These are phyloP conservation scores for Pyrgus malvae DNA, from an alignment of 2,888 invertebrate species.

Conservation along the genomic window DNA sequence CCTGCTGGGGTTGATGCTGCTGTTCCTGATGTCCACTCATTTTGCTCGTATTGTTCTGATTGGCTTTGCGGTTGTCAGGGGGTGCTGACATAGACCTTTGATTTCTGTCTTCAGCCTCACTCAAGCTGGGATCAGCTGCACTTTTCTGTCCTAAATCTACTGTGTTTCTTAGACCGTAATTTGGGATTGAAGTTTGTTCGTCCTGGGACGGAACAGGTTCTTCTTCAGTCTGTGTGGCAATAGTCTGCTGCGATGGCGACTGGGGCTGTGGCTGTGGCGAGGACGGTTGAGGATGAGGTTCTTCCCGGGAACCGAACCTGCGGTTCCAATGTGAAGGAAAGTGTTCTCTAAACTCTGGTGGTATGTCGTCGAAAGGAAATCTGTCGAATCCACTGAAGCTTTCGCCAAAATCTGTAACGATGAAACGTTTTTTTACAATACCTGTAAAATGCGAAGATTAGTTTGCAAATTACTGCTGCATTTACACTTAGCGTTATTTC, in stretches of 20 bases:
- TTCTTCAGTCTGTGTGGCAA: constrained; percentile 69
- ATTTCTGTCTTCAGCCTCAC: constrained; percentile 82
- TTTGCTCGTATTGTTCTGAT: constrained; percentile 47
- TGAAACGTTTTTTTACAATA: constrained; percentile 49
- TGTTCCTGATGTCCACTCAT: constrained; percentile 63
- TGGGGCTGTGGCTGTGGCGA: constrained; percentile 35
- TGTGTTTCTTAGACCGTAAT: constrained; percentile 88
- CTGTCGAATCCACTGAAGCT: constrained; percentile 76
- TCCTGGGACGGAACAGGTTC: constrained; percentile 47
- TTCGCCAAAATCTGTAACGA: constrained; percentile 74
- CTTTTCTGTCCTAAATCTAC: constrained; percentile 89
- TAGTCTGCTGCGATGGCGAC: constrained; percentile 53
- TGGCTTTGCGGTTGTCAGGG: constrained; percentile 78
- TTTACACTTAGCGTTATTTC: background rate
- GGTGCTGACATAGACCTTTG: constrained; percentile 92
- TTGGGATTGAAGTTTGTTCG: constrained; percentile 71
- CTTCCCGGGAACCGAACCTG: constrained; percentile 60
- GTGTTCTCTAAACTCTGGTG: constrained; percentile 74
- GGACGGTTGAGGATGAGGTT: constrained; percentile 47
- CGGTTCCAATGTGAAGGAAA: constrained; percentile 72
- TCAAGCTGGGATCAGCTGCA: constrained; percentile 74
- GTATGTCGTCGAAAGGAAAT: constrained; percentile 79
- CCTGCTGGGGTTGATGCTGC: constrained; percentile 43
- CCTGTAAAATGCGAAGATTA: constrained; percentile 37
- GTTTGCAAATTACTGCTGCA: background rate